These are phyloP conservation scores for Falco peregrinus DNA, from an alignment of 2,797 vertebrate genomes.

Conservation along the genomic window DNA sequence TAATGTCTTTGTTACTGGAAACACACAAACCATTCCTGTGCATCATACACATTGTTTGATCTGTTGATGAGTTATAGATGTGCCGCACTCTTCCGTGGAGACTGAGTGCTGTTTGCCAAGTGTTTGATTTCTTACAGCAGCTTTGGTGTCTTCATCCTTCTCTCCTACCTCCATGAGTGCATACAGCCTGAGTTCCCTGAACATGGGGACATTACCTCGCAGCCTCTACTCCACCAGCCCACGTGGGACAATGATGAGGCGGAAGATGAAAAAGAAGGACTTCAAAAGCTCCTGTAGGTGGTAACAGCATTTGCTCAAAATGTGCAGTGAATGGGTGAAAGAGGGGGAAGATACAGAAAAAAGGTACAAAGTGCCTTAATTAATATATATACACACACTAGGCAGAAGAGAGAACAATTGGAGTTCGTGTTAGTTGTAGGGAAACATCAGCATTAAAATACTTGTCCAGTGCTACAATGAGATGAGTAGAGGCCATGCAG, in stretches of 20 bases:
- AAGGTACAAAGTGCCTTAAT: background rate
- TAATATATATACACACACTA: background rate
- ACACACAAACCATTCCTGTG: background rate
- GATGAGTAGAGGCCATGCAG: background rate
- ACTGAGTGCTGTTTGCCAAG: conserved; percentile 61
- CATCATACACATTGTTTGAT: background rate
- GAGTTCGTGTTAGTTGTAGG: background rate
- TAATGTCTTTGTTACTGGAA: background rate
- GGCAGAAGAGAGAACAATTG: background rate
- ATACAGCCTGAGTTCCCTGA: conserved; percentile 97
- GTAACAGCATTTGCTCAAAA: conserved; percentile 46
- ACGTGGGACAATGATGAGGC: conserved; percentile 93
- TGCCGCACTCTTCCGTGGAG: background rate
- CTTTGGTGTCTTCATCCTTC: conserved; percentile 85
- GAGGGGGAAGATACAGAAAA: conserved; percentile 27
- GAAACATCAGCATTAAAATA: background rate
- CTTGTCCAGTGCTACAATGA: background rate
- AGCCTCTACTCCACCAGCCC: conserved; percentile 97
- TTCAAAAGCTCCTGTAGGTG: conserved; percentile 97
- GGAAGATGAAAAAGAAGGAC: conserved; percentile 97
- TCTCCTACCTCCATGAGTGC: conserved; percentile 95
- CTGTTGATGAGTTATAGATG: conserved; percentile 23
- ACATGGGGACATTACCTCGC: conserved; percentile 94
- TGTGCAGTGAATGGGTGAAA: conserved; percentile 26
- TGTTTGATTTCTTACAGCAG: conserved; percentile 79